Conservation (phyloP, 2,113 vertebrate species). For the Laticauda colubrina region DNA sequence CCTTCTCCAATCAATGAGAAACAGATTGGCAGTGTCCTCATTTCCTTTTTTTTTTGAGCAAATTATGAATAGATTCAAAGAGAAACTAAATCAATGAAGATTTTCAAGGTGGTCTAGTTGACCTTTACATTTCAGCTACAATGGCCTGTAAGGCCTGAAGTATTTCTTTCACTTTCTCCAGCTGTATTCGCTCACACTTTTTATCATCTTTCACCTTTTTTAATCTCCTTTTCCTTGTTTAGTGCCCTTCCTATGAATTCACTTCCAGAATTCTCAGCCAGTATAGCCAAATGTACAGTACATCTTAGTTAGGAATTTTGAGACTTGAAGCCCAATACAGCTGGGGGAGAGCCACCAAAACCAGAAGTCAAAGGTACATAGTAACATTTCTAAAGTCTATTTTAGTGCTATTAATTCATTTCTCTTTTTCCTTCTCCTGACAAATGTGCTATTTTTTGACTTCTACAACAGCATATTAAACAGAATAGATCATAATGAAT, state of each 20-base stretch:
- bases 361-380: not conserved
- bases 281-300: not conserved
- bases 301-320: not conserved
- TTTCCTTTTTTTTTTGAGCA: slow-evolving; percentile 25
- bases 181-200: not conserved
- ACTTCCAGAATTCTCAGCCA: not conserved
- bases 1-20: slow-evolving; percentile 25
- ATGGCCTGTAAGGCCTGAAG: not conserved
- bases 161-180: slow-evolving; percentile 1
- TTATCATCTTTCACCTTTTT: not conserved
- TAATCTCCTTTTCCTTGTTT: not conserved
- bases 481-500: not conserved
- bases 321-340: not conserved
- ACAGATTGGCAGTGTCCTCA: slow-evolving; percentile 27
- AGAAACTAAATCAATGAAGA: slow-evolving; percentile 22
- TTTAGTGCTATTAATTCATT: not conserved
- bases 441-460: not conserved
- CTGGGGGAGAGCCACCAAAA: not conserved
- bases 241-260: not conserved
- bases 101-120: slow-evolving; percentile 32
- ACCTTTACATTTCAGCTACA: not conserved
- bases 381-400: not conserved
- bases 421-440: not conserved
- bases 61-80: slow-evolving; percentile 29
- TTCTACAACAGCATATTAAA: not conserved